A percentile compares a stretch with the other conserved stretches of the same genome.
Evolutionary conservation across 2,888 invertebrate genomes (phyloP).

Genomic region (Alentia gelatinosa): DNA sequence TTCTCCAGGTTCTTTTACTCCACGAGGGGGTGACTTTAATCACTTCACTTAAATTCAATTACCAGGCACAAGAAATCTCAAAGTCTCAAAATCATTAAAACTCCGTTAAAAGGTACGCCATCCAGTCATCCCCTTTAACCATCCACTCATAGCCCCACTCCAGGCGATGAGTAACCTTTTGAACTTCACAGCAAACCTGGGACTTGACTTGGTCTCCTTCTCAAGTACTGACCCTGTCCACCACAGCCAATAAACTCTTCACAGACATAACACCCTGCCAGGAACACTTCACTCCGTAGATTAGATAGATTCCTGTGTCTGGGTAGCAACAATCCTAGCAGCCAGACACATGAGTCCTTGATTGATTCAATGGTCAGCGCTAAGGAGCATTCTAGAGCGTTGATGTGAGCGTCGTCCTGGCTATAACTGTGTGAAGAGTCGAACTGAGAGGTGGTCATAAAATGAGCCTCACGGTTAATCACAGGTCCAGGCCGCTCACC

Average conservation of each 20-base stretch:
- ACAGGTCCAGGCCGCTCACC: neutral
- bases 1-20: no score
- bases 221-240: neutral
- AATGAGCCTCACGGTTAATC: neutral
- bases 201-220: neutral
- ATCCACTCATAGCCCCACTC: conserved; percentile 1
- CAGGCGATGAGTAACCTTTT: neutral
- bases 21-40: no score
- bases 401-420: neutral
- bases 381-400: conserved; percentile 3
- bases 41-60: no score
- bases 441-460: neutral
- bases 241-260: neutral
- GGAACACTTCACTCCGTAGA: neutral
- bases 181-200: neutral
- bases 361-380: neutral
- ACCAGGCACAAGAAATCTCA: no score
- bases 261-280: neutral
- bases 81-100: no score
- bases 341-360: neutral
- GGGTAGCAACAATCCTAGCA: neutral
- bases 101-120: no score
- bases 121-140: no score
- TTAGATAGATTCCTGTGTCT: neutral
- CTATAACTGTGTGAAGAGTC: neutral